Percentiles rank a stretch among this genome's conserved stretches.
phyloP scores from a whole-genome alignment of 2,797 vertebrate genomes.

The Enteromius radiatus region DNA sequence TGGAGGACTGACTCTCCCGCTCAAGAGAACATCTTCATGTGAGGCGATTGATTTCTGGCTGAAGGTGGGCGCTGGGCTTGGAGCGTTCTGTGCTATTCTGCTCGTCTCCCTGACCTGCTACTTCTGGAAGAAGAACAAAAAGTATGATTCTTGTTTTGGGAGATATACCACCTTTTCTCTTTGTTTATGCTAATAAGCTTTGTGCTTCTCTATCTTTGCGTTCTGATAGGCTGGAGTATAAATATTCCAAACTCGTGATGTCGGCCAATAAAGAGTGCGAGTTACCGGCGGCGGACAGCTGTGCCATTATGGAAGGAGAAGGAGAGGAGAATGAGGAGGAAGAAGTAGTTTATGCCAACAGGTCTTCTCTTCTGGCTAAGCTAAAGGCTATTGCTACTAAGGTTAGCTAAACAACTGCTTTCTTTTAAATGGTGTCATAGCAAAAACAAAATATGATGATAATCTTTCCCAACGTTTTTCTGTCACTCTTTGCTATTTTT shows the following conservation, averaged over 20 bases:
- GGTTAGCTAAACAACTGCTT: slow-evolving; percentile 63
- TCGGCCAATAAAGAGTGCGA: slow-evolving; percentile 95
- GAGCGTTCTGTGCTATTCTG: slow-evolving; percentile 85
- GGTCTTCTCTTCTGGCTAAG: slow-evolving; percentile 90
- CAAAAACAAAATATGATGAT: background rate
- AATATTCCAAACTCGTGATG: slow-evolving; percentile 96
- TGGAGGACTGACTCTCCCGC: slow-evolving; percentile 86
- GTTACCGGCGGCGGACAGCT: slow-evolving; percentile 94
- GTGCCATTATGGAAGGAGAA: slow-evolving; percentile 98
- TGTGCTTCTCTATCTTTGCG: slow-evolving; percentile 44
- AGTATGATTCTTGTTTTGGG: slow-evolving; percentile 71
- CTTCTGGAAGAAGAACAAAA: slow-evolving; percentile 99
- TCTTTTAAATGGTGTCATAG: background rate
- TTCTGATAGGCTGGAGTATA: slow-evolving; percentile 89
- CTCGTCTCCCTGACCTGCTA: slow-evolving; percentile 93
- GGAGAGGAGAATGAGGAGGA: slow-evolving; percentile 87
- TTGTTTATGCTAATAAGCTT: background rate
- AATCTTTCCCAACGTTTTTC: background rate
- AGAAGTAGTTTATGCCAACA: slow-evolving; percentile 93
- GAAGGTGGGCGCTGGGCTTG: slow-evolving; percentile 86
- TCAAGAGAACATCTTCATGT: slow-evolving; percentile 84
- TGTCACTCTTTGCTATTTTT: too few species aligned
- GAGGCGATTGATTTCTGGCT: slow-evolving; percentile 93
- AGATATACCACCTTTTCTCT: background rate
- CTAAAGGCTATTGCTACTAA: slow-evolving; percentile 96